A percentile compares a stretch with the other conserved stretches of the same genome.
These are phyloP conservation scores for Percina caprodes DNA, from an alignment of 2,113 vertebrate genomes.

Conservation along the genomic window DNA sequence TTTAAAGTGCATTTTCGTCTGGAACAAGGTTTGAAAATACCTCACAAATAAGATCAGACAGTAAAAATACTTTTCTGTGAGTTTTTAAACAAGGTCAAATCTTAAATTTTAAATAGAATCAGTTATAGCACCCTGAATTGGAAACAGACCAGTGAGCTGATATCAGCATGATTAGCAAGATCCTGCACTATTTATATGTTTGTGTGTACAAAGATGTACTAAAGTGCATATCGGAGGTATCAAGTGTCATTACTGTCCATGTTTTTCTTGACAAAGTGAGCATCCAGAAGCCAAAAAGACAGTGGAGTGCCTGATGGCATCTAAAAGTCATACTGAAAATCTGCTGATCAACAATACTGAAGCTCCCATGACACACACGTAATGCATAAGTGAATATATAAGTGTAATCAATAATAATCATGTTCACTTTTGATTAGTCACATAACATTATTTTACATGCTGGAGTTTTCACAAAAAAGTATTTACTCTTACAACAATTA, in stretches of 20 bases:
- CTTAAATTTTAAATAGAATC: too few relatives aligned
- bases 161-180: neutral
- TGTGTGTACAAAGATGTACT: neutral
- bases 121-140: too few relatives aligned
- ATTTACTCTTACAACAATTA: neutral
- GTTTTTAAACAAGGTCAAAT: neutral
- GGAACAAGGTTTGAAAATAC: neutral
- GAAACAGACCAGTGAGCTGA: neutral
- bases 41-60: neutral
- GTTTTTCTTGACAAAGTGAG: neutral
- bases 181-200: neutral
- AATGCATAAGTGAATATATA: neutral
- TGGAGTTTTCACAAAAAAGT: neutral
- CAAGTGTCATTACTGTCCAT: neutral
- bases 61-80: neutral
- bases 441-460: neutral
- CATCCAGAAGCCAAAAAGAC: neutral
- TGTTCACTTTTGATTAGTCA: neutral
- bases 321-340: neutral
- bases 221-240: neutral
- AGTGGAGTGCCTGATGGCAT: neutral
- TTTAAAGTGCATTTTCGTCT: neutral
- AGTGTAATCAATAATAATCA: neutral
- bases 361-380: neutral
- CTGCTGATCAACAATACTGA: neutral